Conservation (phyloP, 2,888 invertebrate genomes). For the Gnatocerus cornutus region DNA sequence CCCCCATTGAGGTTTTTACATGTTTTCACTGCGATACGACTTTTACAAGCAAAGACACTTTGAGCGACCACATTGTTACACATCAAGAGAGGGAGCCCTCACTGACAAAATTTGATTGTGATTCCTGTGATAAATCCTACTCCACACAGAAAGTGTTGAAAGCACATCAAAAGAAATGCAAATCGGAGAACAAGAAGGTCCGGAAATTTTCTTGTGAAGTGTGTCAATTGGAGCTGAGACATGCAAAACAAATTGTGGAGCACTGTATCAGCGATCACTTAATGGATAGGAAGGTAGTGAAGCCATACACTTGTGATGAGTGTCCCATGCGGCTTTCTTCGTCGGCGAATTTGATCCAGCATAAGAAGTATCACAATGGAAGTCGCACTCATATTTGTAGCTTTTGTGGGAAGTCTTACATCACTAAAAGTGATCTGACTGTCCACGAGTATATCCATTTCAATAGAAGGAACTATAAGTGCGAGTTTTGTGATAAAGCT, state of each 20-base stretch:
- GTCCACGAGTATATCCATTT: conserved; percentile 63
- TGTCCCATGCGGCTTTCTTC: conserved; percentile 61
- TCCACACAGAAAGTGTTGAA: conserved; percentile 56
- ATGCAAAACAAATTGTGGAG: conserved; percentile 57
- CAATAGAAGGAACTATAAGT: conserved; percentile 61
- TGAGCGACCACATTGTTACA: conserved; percentile 18
- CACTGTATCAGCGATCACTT: conserved; percentile 59
- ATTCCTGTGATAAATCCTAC: conserved; percentile 53
- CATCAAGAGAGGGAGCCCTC: background rate
- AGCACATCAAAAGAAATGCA: conserved; percentile 53
- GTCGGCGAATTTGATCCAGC: conserved; percentile 61
- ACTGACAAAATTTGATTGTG: conserved; percentile 44
- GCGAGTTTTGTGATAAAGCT: conserved; percentile 61
- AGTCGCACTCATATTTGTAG: conserved; percentile 61
- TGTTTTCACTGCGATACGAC: conserved; percentile 23
- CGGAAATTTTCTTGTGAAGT: conserved; percentile 57
- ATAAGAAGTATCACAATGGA: conserved; percentile 61
- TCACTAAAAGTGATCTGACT: conserved; percentile 62
- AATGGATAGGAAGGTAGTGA: conserved; percentile 57
- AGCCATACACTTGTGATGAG: conserved; percentile 61
- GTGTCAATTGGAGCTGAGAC: conserved; percentile 56
- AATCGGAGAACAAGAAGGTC: background rate
- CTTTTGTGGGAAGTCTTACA: conserved; percentile 69
- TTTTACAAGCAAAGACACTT: conserved; percentile 7
- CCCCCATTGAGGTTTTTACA: background rate